Conservation (phyloP, 2,797 vertebrate species). For the Synanceia verrucosa region DNA sequence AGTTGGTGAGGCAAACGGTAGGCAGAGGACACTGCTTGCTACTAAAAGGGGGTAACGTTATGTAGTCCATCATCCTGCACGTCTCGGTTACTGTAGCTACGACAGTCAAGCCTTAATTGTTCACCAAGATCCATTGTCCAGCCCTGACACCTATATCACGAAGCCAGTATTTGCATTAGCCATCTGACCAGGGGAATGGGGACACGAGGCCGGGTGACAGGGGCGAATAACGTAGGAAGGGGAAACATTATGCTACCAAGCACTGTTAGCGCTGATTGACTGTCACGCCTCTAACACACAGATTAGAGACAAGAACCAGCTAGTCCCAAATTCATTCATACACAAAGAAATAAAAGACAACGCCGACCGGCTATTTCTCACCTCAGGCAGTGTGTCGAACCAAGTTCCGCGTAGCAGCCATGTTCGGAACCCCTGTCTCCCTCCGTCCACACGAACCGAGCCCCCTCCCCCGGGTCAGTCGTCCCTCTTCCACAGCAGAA, state of each 20-base stretch:
- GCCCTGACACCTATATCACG: background rate
- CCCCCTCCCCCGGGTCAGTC: slow-evolving; percentile 77
- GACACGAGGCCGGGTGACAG: slow-evolving; percentile 60
- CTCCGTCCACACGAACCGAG: slow-evolving; percentile 80
- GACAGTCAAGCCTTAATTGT: background rate
- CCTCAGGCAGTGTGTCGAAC: slow-evolving; percentile 85
- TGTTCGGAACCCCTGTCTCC: slow-evolving; percentile 81
- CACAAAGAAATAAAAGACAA: background rate
- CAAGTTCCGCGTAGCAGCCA: slow-evolving; percentile 85
- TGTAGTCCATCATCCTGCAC: slow-evolving; percentile 13
- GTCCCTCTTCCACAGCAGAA: slow-evolving; percentile 70
- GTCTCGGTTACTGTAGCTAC: slow-evolving; percentile 5
- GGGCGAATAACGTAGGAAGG: slow-evolving; percentile 30
- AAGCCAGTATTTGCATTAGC: background rate
- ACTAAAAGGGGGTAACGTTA: slow-evolving; percentile 17
- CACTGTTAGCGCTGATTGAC: slow-evolving; percentile 6
- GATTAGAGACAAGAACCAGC: background rate
- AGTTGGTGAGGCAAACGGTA: background rate
- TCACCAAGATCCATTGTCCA: slow-evolving; percentile 7
- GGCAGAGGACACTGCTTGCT: slow-evolving; percentile 31
- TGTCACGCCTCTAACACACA: slow-evolving; percentile 16
- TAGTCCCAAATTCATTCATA: slow-evolving; percentile 9
- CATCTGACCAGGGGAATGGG: slow-evolving; percentile 9
- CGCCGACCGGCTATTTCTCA: slow-evolving; percentile 63
- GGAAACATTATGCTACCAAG: slow-evolving; percentile 15